Evolutionary conservation across 2,113 vertebrate genomes (phyloP), one percentile per base, ranked within the genome.

Genomic region (Mustela lutreola): DNA sequence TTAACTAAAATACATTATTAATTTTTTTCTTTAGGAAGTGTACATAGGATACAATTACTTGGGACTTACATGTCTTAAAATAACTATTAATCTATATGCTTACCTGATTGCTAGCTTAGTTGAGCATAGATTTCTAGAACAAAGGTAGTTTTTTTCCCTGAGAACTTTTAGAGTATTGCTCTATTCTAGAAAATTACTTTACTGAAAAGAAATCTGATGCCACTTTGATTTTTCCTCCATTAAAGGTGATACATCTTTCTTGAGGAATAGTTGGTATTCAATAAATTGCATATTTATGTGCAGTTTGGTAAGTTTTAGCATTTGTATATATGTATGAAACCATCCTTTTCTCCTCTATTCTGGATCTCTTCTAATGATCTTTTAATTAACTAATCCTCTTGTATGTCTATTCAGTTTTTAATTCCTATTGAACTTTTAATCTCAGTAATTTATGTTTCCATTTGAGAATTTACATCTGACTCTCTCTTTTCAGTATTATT

Each of bases 381-480:
- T 92, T 80, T 45, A 76, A 36, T 88, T 48, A 90, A 62, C 31
- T 78, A 50, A 67, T 75, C 21, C 7, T 56, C 24, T 84, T 81
- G 36, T 80, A 16, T 63, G 5, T 65, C 67, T 67, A n/a, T 60
- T 93, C 63, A 91, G 48, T 81, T 90, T 81, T 93, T 73, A 76
- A 90, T 81, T 93, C 45, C 53, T 75, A 78, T 31, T 70, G 31
- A 70, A 53, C 60, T 87, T 90, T 82, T 91, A 67, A 88, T 60
- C 65, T 82, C 36, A 82, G 63, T 26, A 76, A 36, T n/a, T 86
- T 56, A 7, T 93, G 87, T 94, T 87, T 76, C 39, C 67, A 50
- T 67, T 93, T 33, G 33, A 91, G 22, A 87, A 56, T 28, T 82
- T 76, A 84, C 24, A 48, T 85, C 78, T 65, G 42, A 58, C 70